phyloP scores from a whole-genome alignment of 2,888 invertebrate species.

The Hyposoter didymator region DNA sequence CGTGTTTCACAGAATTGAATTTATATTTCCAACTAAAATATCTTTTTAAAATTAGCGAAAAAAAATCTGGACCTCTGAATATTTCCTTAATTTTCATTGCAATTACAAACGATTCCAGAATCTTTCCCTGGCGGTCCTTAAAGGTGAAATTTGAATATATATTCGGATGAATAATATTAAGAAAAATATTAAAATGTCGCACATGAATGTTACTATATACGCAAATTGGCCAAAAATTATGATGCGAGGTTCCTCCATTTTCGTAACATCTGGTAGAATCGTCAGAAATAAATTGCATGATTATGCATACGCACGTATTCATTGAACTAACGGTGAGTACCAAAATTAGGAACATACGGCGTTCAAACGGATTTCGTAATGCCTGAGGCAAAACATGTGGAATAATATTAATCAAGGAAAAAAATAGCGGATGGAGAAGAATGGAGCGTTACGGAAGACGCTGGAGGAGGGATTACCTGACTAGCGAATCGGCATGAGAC shows the following conservation, averaged over 20 bases:
- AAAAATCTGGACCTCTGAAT: neutral
- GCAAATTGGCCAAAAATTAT: slow-evolving; percentile 8
- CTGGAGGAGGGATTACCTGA: neutral
- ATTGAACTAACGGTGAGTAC: neutral
- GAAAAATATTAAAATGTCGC: neutral
- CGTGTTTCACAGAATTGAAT: neutral
- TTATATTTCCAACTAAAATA: neutral
- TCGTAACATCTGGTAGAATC: slow-evolving; percentile 29
- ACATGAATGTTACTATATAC: neutral
- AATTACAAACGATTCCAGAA: neutral
- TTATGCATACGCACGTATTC: slow-evolving; percentile 1
- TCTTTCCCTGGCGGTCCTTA: neutral
- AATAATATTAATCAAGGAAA: neutral
- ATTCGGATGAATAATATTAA: neutral
- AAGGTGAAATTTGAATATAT: neutral
- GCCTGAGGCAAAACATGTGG: neutral
- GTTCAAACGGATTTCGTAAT: neutral
- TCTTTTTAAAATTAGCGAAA: neutral
- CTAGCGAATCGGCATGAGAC: neutral
- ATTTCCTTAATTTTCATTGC: neutral
- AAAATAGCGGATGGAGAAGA: neutral
- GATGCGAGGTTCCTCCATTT: neutral
- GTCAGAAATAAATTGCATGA: slow-evolving; percentile 15
- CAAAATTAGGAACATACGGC: neutral
- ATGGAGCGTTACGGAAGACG: neutral